Evolutionary conservation across 1,140 invertebrate genomes (phyloP).

Genomic region (Tribolium castaneum): DNA sequence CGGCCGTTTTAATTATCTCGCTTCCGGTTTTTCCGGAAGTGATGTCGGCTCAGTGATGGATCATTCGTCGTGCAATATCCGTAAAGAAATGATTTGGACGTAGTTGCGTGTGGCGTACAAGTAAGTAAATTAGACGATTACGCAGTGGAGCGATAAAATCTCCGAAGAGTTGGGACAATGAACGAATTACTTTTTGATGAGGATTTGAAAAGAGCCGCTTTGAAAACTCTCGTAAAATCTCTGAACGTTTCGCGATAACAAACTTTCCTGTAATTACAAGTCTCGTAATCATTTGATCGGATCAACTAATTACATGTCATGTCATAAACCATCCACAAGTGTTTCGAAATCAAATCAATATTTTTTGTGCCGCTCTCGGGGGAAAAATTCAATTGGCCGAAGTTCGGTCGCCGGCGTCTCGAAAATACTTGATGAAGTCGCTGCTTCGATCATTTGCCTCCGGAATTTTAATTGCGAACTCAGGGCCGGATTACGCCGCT

Average conservation of each 20-base stretch:
- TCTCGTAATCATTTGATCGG: not conserved
- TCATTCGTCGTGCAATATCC: conserved; percentile 1
- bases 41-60: not conserved
- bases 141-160: not conserved
- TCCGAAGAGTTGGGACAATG: not conserved
- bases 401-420: not conserved
- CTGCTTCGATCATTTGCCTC: too few relatives aligned
- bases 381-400: not conserved
- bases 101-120: conserved; percentile 3
- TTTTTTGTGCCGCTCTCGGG: not conserved
- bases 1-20: not conserved
- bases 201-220: not conserved
- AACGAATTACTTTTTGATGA: not conserved
- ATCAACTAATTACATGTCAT: not conserved
- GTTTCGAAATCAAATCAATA: not conserved
- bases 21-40: conserved; percentile 8
- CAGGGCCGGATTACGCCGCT: too few relatives aligned
- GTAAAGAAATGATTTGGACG: not conserved
- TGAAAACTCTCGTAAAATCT: not conserved
- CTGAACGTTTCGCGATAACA: not conserved
- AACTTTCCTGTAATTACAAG: not conserved
- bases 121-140: conserved; percentile 13
- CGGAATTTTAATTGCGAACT: too few relatives aligned
- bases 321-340: not conserved
- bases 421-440: not conserved